phyloP scores from a whole-genome alignment of 2,113 vertebrate genomes.

The Varanus komodoensis region DNA sequence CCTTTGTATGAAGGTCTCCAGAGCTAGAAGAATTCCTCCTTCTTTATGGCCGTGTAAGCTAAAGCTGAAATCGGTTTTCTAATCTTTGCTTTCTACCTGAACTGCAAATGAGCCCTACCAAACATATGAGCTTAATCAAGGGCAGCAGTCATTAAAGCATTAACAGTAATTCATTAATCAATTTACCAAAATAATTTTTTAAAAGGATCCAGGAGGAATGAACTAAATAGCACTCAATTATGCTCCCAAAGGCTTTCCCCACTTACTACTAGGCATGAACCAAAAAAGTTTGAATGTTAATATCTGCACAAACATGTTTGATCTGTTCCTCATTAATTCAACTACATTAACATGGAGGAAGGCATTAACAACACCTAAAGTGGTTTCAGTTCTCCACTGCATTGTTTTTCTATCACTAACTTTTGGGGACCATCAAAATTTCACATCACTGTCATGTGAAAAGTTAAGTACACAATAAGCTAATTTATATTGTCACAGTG shows the following conservation, averaged over 20 bases:
- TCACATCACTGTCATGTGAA: constrained; percentile 79
- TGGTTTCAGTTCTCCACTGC: constrained; percentile 46
- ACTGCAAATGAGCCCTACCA: neutral
- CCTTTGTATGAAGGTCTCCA: too few relatives aligned
- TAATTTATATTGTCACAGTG: constrained; percentile 86
- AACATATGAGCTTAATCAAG: neutral
- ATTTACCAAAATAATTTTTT: constrained; percentile 27
- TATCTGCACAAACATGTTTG: neutral
- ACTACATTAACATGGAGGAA: constrained; percentile 56
- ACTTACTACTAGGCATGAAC: neutral
- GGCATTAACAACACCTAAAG: constrained; percentile 56
- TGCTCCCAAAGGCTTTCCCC: constrained; percentile 6
- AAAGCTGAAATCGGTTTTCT: rapidly evolving
- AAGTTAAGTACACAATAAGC: constrained; percentile 87
- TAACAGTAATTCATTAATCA: constrained; percentile 12
- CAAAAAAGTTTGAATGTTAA: neutral
- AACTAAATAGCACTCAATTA: constrained; percentile 6
- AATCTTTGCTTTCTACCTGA: neutral
- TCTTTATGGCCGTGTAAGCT: neutral
- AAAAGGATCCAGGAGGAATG: neutral
- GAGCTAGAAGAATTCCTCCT: too few relatives aligned
- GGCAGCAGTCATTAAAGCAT: neutral
- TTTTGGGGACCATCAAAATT: constrained; percentile 79
- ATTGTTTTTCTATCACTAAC: constrained; percentile 49
- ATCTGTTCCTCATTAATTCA: constrained; percentile 57